Base-by-base conservation (phyloP, 2,113 vertebrate species). In the Alosa alosa region DNA sequence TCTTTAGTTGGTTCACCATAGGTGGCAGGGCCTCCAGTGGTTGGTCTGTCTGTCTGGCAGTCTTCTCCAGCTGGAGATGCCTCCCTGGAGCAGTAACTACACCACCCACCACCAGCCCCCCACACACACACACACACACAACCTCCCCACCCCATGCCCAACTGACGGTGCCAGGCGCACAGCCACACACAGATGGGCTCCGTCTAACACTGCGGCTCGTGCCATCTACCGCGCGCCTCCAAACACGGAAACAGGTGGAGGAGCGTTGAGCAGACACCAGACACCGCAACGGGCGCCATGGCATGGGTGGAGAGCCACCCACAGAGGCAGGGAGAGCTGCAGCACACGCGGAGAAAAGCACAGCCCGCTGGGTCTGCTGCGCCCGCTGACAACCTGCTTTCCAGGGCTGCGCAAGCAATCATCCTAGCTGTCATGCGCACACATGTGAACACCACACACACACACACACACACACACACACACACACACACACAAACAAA, bases 201-300 rank as follows among this genome's bases (percentile, higher is more conserved):
- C 6, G 20, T 50, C 18, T 75, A 25, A 17, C 83, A 86, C 82
- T 31, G 86, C 81, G 72, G 68, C 39, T 49, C 57, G 72, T 87
- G 82, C 81, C 50, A 87, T 84, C 25, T 52, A 64, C 64, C n/a
- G 64, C 64, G 9, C 25, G 9, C 64, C 64, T 72, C 8, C 64
- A 36, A 49, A 10, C 81, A 82, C 39, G 60, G 83, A 81, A 83
- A 84, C 86, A 86, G 82, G 83, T 81, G 82, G 82, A 81, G 75
- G 72, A 44, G 68, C 81, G 49, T 81, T 86, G 83, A 81, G 81
- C 57, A 84, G 83, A 81, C 41, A 81, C 47, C 41, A 46, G 36
- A 10, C 57, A 64, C 57, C 15, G n/a, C 22, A 10, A 45, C 15
- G 55, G 39, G 17, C 50, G 31, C 39, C 55, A n/a, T 15, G 52